phyloP scores from a whole-genome alignment of 2,113 vertebrate genomes.

The Amia ocellicauda region DNA sequence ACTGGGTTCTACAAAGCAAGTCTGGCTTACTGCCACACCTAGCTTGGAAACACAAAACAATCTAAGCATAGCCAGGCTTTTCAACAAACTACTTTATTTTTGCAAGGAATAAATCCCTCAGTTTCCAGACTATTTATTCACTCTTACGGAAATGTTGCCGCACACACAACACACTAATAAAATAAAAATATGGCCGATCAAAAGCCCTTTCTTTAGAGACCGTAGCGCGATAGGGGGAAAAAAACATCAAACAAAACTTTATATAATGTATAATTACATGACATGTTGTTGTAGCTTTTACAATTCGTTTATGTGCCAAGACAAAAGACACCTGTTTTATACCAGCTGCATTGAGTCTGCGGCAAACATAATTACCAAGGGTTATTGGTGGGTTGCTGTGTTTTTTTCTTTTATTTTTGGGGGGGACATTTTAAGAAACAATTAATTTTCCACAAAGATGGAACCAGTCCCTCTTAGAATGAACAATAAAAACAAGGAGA shows the following conservation, averaged over 20 bases:
- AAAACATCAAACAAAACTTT: background rate
- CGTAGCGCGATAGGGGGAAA: background rate
- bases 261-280: constrained; percentile 49
- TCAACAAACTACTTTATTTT: too few relatives aligned
- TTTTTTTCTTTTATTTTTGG: constrained; percentile 48
- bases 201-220: background rate
- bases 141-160: background rate
- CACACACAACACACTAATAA: background rate
- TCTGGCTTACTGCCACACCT: too few relatives aligned
- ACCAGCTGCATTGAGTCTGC: constrained; percentile 44
- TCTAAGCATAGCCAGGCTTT: too few relatives aligned
- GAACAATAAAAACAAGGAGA: constrained; percentile 16
- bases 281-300: constrained; percentile 45
- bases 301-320: constrained; percentile 46
- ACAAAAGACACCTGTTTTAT: constrained; percentile 54
- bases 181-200: background rate
- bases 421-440: constrained; percentile 32
- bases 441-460: constrained; percentile 26
- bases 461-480: constrained; percentile 19
- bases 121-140: background rate
- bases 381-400: constrained; percentile 41
- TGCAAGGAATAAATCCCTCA: background rate
- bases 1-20: too few relatives aligned
- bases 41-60: too few relatives aligned
- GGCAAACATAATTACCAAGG: constrained; percentile 49